Conservation (phyloP, 2,113 vertebrate genomes). For the Toxotes chatareus region DNA sequence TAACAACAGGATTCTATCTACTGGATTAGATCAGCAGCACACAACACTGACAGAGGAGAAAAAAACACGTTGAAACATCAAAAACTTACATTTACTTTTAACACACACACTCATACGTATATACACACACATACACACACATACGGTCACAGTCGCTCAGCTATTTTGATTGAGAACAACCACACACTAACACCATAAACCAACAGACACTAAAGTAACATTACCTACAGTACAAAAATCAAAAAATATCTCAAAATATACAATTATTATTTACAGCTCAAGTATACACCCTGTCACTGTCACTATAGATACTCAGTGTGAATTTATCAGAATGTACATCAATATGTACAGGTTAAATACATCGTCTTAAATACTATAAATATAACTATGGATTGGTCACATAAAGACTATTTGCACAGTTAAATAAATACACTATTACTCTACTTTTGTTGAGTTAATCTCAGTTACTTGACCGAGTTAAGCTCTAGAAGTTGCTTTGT, state of each 20-base stretch:
- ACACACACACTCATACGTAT: slow-evolving; percentile 29
- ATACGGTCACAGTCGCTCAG: slow-evolving; percentile 36
- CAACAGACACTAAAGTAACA: slow-evolving; percentile 69
- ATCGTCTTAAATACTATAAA: slow-evolving; percentile 88
- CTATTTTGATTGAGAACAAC: slow-evolving; percentile 56
- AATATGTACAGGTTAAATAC: slow-evolving; percentile 92
- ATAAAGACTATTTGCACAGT: slow-evolving; percentile 79
- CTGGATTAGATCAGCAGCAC: slow-evolving; percentile 71
- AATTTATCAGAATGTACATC: slow-evolving; percentile 94
- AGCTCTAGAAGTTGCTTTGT: slow-evolving; percentile 46
- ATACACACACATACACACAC: slow-evolving; percentile 6
- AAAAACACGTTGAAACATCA: slow-evolving; percentile 71
- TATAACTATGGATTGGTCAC: slow-evolving; percentile 84
- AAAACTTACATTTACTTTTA: slow-evolving; percentile 69
- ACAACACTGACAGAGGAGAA: slow-evolving; percentile 76
- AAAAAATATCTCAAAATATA: slow-evolving; percentile 89
- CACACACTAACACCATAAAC: slow-evolving; percentile 72
- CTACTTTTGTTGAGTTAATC: slow-evolving; percentile 52
- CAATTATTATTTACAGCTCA: slow-evolving; percentile 89
- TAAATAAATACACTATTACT: slow-evolving; percentile 71
- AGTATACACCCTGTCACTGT: slow-evolving; percentile 88
- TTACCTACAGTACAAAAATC: slow-evolving; percentile 83
- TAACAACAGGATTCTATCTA: slow-evolving; percentile 62
- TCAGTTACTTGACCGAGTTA: slow-evolving; percentile 45
- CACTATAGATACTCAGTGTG: slow-evolving; percentile 83